phyloP scores from a whole-genome alignment of 2,888 invertebrate genomes.

The Pollenia angustigena region DNA sequence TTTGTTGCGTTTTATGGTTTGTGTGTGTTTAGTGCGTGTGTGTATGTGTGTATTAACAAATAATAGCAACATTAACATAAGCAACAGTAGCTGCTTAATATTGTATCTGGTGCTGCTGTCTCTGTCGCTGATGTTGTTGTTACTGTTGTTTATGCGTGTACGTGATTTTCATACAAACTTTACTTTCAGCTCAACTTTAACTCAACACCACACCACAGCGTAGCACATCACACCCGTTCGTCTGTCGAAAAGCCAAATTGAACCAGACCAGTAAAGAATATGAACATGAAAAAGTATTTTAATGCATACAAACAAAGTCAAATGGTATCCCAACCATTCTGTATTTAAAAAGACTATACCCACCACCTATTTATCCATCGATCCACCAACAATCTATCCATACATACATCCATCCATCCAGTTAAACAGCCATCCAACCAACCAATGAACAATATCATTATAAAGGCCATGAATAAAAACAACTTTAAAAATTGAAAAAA shows the following conservation, averaged over 20 bases:
- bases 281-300: constrained; percentile 47
- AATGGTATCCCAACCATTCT: constrained; percentile 38
- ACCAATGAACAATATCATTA: constrained; percentile 46
- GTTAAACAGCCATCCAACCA: constrained; percentile 24
- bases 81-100: constrained; percentile 62
- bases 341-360: neutral
- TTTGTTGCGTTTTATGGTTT: constrained; percentile 23
- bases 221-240: constrained; percentile 48
- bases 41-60: constrained; percentile 28
- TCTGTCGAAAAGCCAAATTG: constrained; percentile 59
- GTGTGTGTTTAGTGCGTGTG: neutral
- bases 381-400: constrained; percentile 16
- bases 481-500: constrained; percentile 16
- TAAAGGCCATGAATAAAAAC: constrained; percentile 50
- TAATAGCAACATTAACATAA: constrained; percentile 59
- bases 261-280: constrained; percentile 16
- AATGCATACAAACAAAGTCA: constrained; percentile 52
- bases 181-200: constrained; percentile 1
- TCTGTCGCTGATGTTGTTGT: constrained; percentile 33
- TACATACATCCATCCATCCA: constrained; percentile 1
- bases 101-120: constrained; percentile 43
- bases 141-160: constrained; percentile 71
- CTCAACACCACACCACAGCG: constrained; percentile 27
- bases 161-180: constrained; percentile 70
- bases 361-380: constrained; percentile 20